phyloP scores from a whole-genome alignment of 2,888 invertebrate genomes.

The Peribatodes rhomboidaria region DNA sequence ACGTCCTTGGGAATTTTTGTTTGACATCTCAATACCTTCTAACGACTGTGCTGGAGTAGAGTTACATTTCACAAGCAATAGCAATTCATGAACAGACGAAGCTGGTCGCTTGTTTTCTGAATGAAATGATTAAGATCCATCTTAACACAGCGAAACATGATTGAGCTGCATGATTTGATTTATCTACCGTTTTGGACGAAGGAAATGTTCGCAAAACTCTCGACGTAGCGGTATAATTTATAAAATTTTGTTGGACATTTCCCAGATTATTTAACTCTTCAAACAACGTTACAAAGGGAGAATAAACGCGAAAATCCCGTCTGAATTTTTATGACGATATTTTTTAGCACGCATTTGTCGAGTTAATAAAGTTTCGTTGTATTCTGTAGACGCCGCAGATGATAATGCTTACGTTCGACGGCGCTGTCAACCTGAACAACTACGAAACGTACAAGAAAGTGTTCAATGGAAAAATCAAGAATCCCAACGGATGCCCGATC shows the following conservation, averaged over 20 bases:
- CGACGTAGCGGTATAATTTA: conserved; percentile 47
- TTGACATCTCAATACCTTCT: conserved; percentile 24
- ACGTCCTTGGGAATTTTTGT: conserved; percentile 9
- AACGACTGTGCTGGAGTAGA: conserved; percentile 8
- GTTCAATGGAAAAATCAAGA: conserved; percentile 92
- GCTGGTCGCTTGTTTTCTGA: conserved; percentile 16
- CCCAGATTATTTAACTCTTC: conserved; percentile 50
- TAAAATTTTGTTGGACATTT: conserved; percentile 48
- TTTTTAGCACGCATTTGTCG: conserved; percentile 29
- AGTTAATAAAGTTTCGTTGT: conserved; percentile 33
- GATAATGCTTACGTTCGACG: conserved; percentile 96
- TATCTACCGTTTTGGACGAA: conserved; percentile 27
- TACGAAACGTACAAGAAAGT: conserved; percentile 95
- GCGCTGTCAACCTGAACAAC: conserved; percentile 96
- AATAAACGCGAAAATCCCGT: conserved; percentile 36
- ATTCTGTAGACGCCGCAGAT: conserved; percentile 94
- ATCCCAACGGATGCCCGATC: conserved; percentile 96
- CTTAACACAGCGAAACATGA: conserved; percentile 29
- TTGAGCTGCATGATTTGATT: conserved; percentile 30
- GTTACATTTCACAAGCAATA: conserved; percentile 4
- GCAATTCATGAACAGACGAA: conserved; percentile 14
- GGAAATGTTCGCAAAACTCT: conserved; percentile 32
- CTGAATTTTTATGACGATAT: conserved; percentile 36
- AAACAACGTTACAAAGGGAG: conserved; percentile 49
- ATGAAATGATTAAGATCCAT: conserved; percentile 30